Evolutionary conservation across 2,113 vertebrate genomes (phyloP).

Genomic region (Etheostoma spectabile): DNA sequence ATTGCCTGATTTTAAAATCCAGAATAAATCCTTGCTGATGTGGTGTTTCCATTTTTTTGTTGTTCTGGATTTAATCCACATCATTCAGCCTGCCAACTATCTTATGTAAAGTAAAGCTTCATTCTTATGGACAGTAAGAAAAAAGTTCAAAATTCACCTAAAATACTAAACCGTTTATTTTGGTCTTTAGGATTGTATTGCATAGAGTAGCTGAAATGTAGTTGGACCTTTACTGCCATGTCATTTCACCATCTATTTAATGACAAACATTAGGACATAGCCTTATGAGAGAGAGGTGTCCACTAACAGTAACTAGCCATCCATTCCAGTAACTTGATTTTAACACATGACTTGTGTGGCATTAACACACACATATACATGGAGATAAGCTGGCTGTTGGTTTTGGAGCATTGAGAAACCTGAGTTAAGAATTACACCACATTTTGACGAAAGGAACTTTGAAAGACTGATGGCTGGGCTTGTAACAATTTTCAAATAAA

Average conservation of each 20-base stretch:
- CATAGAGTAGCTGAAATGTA: not conserved
- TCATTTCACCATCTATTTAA: slow-evolving; percentile 21
- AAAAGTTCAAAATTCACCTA: not conserved
- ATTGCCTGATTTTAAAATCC: not conserved
- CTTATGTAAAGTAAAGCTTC: slow-evolving; percentile 7
- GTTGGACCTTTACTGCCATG: not conserved
- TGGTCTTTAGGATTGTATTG: not conserved
- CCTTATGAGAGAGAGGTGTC: not conserved
- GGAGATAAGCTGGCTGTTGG: not conserved
- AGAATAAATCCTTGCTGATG: not conserved
- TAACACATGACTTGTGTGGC: slow-evolving; percentile 20
- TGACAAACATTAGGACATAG: not conserved
- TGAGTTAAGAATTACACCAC: slow-evolving; percentile 49
- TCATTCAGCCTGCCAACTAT: not conserved
- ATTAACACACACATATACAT: slow-evolving; percentile 21
- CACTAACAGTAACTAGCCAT: slow-evolving; percentile 40
- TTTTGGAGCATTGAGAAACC: slow-evolving; percentile 81
- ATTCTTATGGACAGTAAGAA: not conserved
- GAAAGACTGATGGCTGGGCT: not conserved
- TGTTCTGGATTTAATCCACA: slow-evolving; percentile 6
- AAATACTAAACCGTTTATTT: not conserved
- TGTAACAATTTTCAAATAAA: not conserved
- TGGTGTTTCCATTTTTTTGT: slow-evolving; percentile 57
- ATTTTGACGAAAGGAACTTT: not conserved
- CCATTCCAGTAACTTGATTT: slow-evolving; percentile 26